Base-by-base conservation (phyloP, 2,888 invertebrate genomes). In the Aquatica leii region DNA sequence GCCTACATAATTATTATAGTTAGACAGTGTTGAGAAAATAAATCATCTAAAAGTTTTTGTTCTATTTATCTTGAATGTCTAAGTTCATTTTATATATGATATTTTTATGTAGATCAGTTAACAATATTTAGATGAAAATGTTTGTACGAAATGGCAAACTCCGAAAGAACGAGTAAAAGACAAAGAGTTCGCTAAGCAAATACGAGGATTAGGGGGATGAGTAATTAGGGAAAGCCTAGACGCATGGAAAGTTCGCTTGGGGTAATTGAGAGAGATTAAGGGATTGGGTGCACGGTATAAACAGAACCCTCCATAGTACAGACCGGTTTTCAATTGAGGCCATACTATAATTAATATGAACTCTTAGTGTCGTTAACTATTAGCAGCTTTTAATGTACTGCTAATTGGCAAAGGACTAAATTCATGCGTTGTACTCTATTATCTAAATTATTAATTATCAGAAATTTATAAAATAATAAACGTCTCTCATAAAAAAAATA, bases 251-350 rank as follows among this genome's bases (percentile, higher is more conserved):
- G 72, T 70, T 73, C 68, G 73, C 72, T 70, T 69, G 74, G 77
- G 76, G 77, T 77, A 79, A 79, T 79, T 78, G 77, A 76, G 77
- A 74, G 77, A 79, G 78, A 78, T 78, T 78, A 79, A 78, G 77
- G 77, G 78, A 78, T 79, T 75, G 76, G 77, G 76, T 69, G 77
- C 73, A 75, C 78, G 78, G 75, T 78, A 78, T 79, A 79, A 78
- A 78, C 79, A 78, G 75, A 73, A 75, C 75, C 72, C 74, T 73
- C 75, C 71, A 73, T 72, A 69, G 74, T 73, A 71, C 75, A 77
- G 77, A 78, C 77, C 74, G 78, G 73, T 78, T 78, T 78, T 77
- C 77, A 77, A 78, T 78, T 75, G 74, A 72, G 77, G 75, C 76
- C 76, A 77, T 76, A 76, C 77, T 76, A 78, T 79, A 78, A 79